Evolutionary conservation across 2,797 vertebrate genomes (phyloP), one percentile per base, ranked within the genome.

Genomic region (Pangasius mekongensis): DNA sequence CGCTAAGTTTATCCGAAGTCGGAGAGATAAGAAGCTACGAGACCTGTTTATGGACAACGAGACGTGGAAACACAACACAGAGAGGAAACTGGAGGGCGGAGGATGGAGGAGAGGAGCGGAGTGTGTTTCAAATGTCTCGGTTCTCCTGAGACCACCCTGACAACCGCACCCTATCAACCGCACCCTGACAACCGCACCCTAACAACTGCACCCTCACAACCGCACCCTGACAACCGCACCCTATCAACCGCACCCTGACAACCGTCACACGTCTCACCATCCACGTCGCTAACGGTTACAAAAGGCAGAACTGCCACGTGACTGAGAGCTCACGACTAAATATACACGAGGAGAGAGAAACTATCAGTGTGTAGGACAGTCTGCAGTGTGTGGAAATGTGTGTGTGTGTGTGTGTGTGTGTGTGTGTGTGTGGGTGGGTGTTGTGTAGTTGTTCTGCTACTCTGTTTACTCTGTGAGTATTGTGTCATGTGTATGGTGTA

Each of bases 131-230:
- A 60, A 76, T 84, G 66, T 84, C 83, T 66, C 22, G 0, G 14
- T 71, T 58, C n/a, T 39, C n/a, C 33, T 71, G 54, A 71, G 84
- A 60, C 69, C 69, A 74, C 69, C 84, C 24, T 73, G 66, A 85
- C 67, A 2, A 7, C 10, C 18, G 2, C 27, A 71, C 66, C 30
- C 39, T 43, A 3, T 3, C 39, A 39, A 39, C 39, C 39, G 4
- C 39, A 39, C 39, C 39, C 39, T 39, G 3, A 39, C 39, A 39
- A 39, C 39, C 39, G 0, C 43, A 43, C 43, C 43, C 43, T 43
- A 0, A 43, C 43, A 43, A 43, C 43, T 6, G 43, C 39, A 39
- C 39, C 39, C 39, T 43, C 0, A 43, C 43, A 43, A 7, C 10
- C 18, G 2, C n/a, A 71, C 66, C 30, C 43, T 43, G 4, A 39